phyloP scores from a whole-genome alignment of 2,797 vertebrate species.

The Microchirus variegatus region DNA sequence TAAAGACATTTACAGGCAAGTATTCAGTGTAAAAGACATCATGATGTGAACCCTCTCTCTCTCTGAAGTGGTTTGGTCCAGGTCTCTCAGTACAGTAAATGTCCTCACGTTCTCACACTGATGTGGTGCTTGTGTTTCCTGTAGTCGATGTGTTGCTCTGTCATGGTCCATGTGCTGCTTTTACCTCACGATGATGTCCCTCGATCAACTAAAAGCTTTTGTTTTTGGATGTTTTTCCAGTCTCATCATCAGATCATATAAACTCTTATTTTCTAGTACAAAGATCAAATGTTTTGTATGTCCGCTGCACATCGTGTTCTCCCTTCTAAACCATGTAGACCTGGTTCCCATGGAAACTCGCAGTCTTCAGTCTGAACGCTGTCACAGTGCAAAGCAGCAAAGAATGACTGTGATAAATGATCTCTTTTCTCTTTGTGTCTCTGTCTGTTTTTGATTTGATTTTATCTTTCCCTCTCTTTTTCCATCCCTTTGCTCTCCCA shows the following conservation, averaged over 20 bases:
- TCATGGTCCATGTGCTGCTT: too few species aligned
- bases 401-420: slow-evolving; percentile 62
- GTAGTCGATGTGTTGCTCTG: slow-evolving; percentile 34
- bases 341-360: slow-evolving; percentile 70
- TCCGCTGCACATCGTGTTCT: too few species aligned
- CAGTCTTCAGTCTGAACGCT: slow-evolving; percentile 58
- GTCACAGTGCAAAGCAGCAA: slow-evolving; percentile 44
- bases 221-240: too few species aligned
- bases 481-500: slow-evolving; percentile 17
- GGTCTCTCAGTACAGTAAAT: slow-evolving; percentile 21
- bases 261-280: too few species aligned
- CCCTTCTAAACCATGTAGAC: slow-evolving; percentile 42
- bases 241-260: too few species aligned
- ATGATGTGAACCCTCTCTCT: slow-evolving; percentile 7
- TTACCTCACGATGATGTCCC: too few species aligned
- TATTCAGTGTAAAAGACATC: slow-evolving; percentile 6
- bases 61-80: slow-evolving; percentile 40
- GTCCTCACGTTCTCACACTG: slow-evolving; percentile 21
- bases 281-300: too few species aligned
- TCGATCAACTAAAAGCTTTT: too few species aligned
- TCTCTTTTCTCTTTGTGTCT: slow-evolving; percentile 9
- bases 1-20: slow-evolving; percentile 95
- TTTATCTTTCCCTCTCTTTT: slow-evolving; percentile 1
- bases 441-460: neutral
- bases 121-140: slow-evolving; percentile 50